Conservation (phyloP, 2,888 invertebrate species). For the Drosophila kanekoi region DNA sequence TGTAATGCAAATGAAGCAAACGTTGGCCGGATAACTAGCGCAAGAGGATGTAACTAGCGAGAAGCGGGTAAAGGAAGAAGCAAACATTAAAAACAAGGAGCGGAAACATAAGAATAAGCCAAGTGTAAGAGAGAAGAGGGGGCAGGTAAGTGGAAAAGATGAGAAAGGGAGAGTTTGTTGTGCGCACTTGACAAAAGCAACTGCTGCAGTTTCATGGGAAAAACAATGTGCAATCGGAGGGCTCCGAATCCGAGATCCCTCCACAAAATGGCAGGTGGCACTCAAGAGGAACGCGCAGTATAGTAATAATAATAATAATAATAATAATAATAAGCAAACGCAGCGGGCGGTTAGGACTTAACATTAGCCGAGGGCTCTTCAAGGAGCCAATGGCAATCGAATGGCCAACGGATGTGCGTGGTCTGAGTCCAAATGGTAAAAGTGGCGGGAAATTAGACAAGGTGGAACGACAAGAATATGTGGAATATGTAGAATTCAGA, state of each 20-base stretch:
- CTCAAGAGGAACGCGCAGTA: slow-evolving; percentile 28
- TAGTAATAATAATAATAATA: slow-evolving; percentile 42
- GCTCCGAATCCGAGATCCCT: slow-evolving; percentile 19
- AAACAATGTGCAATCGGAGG: slow-evolving; percentile 22
- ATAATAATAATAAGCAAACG: slow-evolving; percentile 57
- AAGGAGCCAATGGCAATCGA: slow-evolving; percentile 22
- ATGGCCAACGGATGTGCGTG: slow-evolving; percentile 30
- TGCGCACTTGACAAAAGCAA: slow-evolving; percentile 52
- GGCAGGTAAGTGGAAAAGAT: background rate
- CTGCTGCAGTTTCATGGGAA: slow-evolving; percentile 56
- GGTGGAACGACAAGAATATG: background rate
- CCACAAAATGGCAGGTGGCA: slow-evolving; percentile 51
- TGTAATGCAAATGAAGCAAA: slow-evolving; percentile 79
- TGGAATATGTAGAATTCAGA: slow-evolving; percentile 9
- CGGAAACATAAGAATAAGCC: slow-evolving; percentile 42
- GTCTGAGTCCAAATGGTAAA: slow-evolving; percentile 21
- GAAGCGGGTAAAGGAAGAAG: background rate
- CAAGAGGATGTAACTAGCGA: slow-evolving; percentile 52
- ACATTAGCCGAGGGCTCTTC: background rate
- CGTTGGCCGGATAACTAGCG: slow-evolving; percentile 58
- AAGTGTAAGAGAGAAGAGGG: slow-evolving; percentile 23
- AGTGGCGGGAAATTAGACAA: slow-evolving; percentile 11
- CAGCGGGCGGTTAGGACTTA: slow-evolving; percentile 40
- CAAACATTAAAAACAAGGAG: slow-evolving; percentile 34
- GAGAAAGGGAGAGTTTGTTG: slow-evolving; percentile 1